Percentiles rank a stretch among this genome's conserved stretches.
These are phyloP conservation scores for Hydrolagus affinis DNA, from an alignment of 2,113 vertebrate genomes.

Conservation along the genomic window DNA sequence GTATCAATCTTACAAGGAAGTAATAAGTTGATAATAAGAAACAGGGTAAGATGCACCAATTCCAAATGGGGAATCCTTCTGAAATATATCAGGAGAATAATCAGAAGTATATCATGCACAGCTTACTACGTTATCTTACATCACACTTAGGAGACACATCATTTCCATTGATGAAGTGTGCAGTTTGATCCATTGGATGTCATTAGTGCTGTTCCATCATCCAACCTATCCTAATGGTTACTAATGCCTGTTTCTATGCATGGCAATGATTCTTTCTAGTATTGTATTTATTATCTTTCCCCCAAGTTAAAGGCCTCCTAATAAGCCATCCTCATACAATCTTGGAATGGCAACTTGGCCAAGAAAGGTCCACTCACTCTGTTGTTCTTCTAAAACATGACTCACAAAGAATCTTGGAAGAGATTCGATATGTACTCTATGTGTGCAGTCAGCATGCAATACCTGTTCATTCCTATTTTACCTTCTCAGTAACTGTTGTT, in stretches of 20 bases:
- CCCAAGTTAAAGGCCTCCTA: not conserved
- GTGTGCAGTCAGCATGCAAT: too few species aligned
- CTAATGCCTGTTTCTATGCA: not conserved
- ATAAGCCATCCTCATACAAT: not conserved
- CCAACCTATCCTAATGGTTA: not conserved
- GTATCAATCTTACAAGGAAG: not conserved
- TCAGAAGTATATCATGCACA: too few species aligned
- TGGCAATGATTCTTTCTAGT: not conserved
- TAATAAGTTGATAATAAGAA: too few species aligned
- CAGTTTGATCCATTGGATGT: not conserved
- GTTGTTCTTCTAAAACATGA: not conserved
- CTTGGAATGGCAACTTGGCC: not conserved
- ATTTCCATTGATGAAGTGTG: too few species aligned
- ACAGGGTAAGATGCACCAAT: not conserved
- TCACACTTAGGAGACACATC: too few species aligned
- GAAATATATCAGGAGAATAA: too few species aligned
- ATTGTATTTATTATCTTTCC: not conserved
- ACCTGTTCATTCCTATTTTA: not conserved
- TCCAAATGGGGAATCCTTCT: too few species aligned
- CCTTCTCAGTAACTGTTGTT: not conserved
- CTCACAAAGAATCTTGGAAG: not conserved
- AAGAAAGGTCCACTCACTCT: too few species aligned
- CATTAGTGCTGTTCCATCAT: not conserved
- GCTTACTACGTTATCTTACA: too few species aligned
- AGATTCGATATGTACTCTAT: not conserved